phyloP scores from a whole-genome alignment of 2,797 vertebrate genomes.

The Euphonia xanthogaster region DNA sequence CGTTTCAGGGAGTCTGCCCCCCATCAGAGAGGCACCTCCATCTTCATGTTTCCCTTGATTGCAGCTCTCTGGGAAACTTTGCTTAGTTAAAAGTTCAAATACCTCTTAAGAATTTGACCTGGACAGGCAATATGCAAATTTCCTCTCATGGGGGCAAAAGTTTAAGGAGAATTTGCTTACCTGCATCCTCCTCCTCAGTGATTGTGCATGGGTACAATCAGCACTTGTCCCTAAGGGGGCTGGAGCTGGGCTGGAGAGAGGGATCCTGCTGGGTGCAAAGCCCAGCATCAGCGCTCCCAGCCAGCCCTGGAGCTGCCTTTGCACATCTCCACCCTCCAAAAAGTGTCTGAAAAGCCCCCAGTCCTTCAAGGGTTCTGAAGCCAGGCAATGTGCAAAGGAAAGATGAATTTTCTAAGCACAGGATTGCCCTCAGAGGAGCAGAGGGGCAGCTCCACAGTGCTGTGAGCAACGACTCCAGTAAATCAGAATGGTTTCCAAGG shows the following conservation, averaged over 20 bases:
- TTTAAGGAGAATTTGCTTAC: not conserved
- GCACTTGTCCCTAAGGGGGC: not conserved
- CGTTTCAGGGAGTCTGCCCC: not conserved
- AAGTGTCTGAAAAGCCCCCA: fast-evolving
- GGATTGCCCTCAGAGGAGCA: not conserved
- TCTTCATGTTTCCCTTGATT: not conserved
- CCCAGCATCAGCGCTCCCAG: not conserved
- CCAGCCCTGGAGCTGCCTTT: not conserved
- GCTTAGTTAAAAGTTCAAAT: not conserved
- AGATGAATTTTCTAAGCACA: not conserved
- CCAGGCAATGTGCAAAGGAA: not conserved
- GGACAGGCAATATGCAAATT: not conserved
- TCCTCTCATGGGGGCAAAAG: not conserved
- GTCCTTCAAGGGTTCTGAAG: not conserved
- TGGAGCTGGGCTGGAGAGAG: not conserved
- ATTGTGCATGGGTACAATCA: not conserved
- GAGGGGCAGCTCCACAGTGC: not conserved
- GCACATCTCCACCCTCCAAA: not conserved
- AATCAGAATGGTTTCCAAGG: not conserved
- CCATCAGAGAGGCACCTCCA: not conserved
- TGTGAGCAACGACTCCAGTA: not conserved
- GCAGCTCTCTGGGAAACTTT: not conserved
- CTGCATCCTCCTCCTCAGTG: not conserved
- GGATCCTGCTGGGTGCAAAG: not conserved
- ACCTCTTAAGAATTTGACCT: not conserved